Evolutionary conservation across 2,113 vertebrate species (phyloP).

Genomic region (Zosterops lateralis): DNA sequence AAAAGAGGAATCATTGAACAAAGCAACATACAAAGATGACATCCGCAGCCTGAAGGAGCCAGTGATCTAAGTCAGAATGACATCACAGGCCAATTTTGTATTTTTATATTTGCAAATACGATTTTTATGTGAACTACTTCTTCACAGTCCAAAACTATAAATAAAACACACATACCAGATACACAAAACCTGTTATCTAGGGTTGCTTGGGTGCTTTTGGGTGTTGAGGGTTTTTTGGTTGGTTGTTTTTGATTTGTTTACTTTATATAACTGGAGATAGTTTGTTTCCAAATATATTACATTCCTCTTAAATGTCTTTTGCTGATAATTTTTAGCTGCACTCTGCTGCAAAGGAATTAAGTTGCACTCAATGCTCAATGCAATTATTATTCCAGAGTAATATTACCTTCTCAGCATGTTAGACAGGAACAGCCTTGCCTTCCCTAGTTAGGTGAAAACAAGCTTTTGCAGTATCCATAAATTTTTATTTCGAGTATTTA

Average conservation of each 20-base stretch:
- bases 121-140: background rate
- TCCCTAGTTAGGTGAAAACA: background rate
- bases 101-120: background rate
- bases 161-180: background rate
- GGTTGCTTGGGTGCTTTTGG: background rate
- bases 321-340: background rate
- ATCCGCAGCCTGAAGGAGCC: slow-evolving; percentile 36
- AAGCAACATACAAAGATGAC: background rate
- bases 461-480: background rate
- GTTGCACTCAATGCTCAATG: background rate
- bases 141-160: background rate
- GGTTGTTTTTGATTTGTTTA: background rate
- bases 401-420: background rate
- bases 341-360: background rate
- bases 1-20: background rate
- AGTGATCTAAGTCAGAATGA: slow-evolving; percentile 30
- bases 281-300: background rate
- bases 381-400: background rate
- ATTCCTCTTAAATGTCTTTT: background rate
- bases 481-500: background rate
- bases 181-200: background rate
- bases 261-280: background rate
- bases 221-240: background rate
- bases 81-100: background rate
- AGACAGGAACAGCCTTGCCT: background rate